Percentiles rank a stretch among this genome's conserved stretches.
These are phyloP conservation scores for Fulica atra DNA, from an alignment of 2,113 vertebrate genomes.

Conservation along the genomic window DNA sequence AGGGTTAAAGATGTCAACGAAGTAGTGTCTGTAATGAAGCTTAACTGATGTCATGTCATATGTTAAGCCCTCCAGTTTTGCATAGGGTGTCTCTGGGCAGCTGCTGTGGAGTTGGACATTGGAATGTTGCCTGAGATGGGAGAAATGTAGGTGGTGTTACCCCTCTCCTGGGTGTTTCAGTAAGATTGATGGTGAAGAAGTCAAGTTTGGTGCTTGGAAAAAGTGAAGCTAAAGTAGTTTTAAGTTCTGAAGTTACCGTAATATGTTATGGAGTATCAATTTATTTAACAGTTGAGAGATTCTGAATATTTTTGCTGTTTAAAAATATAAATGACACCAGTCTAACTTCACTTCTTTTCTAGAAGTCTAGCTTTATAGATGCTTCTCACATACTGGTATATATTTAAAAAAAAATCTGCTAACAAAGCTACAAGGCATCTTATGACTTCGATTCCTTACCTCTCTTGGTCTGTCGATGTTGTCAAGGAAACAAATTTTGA, in stretches of 20 bases:
- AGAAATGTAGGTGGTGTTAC: neutral
- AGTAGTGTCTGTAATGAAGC: neutral
- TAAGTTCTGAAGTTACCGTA: neutral
- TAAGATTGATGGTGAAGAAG: neutral
- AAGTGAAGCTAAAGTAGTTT: neutral
- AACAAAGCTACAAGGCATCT: slow-evolving; percentile 9
- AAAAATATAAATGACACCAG: neutral
- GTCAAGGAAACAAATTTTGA: slow-evolving; percentile 77
- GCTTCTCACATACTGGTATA: neutral
- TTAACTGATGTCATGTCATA: neutral
- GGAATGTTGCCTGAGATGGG: neutral
- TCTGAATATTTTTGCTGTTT: neutral
- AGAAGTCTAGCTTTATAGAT: neutral
- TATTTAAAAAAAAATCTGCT: neutral
- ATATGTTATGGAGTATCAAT: neutral
- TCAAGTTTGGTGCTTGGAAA: neutral
- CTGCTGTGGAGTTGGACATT: neutral
- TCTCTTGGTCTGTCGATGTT: slow-evolving; percentile 45
- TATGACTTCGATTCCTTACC: neutral
- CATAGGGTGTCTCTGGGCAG: neutral
- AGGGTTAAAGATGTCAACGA: neutral
- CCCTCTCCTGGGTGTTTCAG: neutral
- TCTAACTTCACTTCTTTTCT: neutral
- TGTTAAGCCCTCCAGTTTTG: neutral
- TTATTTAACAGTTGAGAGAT: neutral